Base-by-base conservation (phyloP, 2,888 invertebrate genomes). In the Hoplodrina blanda region DNA sequence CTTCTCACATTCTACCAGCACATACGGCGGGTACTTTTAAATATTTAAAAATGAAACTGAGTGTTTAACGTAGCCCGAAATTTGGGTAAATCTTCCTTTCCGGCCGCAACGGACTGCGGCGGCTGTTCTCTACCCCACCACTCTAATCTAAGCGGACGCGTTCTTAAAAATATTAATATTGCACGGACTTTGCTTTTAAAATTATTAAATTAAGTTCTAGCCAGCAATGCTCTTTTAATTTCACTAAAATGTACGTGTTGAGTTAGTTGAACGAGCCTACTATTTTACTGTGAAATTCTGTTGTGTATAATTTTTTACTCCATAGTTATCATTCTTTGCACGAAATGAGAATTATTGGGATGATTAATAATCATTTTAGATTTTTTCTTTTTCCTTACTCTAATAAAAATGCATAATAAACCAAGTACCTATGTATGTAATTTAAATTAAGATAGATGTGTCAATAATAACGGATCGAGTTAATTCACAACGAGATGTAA, bases 81-180 rank as follows among this genome's bases (percentile, higher is more conserved):
- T 90, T 91, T 89, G 87, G 91, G 88, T 89, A 91, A 90, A 90
- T 92, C 90, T 92, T 91, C 87, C 89, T 91, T 94, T 94, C 94
- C 93, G 93, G 93, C 89, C 91, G 77, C 90, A 86, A 87, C 85
- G 88, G 87, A 81, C 86, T 85, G 85, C 76, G 82, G 85, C 73
- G 68, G 80, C 79, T 7, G 78, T 79, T 76, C 76, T 73, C 76
- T 52, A 78, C 83, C 84, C 84, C 64, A 76, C 88, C 82, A 87
- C 88, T 90, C 86, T 88, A 89, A 90, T 91, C 85, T 88, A 86
- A 87, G 83, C 88, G 85, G 88, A 85, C 85, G 85, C 75, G 85
- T 86, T 87, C 85, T 87, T 86, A 84, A 88, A 87, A 82, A 84
- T 83, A 87, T 88, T 85, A 88, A 87, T 83, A 83, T 87, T 87